Percentiles rank a stretch among this genome's conserved stretches.
Evolutionary conservation across 2,888 invertebrate genomes (phyloP).

Genomic region (Rhynchonema sp.): DNA sequence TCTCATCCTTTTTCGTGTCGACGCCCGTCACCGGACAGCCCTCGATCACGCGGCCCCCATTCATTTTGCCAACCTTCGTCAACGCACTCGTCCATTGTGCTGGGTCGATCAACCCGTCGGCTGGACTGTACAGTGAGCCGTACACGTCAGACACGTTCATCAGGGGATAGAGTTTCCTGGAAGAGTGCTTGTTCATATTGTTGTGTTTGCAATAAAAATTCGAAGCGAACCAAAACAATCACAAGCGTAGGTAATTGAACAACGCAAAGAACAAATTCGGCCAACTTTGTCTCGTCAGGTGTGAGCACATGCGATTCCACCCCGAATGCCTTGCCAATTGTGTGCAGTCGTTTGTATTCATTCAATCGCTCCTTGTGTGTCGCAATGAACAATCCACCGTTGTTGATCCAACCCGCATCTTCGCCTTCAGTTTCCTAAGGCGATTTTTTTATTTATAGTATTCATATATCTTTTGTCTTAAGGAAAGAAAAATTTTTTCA

Average conservation of each 20-base stretch:
- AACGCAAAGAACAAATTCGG: too few relatives aligned
- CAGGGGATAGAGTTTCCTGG: conserved; percentile 47
- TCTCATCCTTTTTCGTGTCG: neutral
- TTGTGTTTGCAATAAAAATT: neutral
- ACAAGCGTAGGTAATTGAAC: too few relatives aligned
- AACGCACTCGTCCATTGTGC: conserved; percentile 56
- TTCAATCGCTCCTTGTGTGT: conserved; percentile 52
- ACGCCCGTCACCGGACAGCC: conserved; percentile 44
- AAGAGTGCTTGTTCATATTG: neutral
- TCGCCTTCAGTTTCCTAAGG: conserved; percentile 41
- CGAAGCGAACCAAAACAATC: too few relatives aligned
- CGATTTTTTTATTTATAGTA: too few relatives aligned
- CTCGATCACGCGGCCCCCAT: conserved; percentile 56
- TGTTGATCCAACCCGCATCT: conserved; percentile 65
- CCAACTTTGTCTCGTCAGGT: conserved; percentile 47
- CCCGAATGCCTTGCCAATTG: conserved; percentile 53
- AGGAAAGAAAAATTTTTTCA: too few relatives aligned
- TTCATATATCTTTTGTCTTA: too few relatives aligned
- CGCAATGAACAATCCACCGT: conserved; percentile 73
- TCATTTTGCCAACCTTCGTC: conserved; percentile 45
- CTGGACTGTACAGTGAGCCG: conserved; percentile 56
- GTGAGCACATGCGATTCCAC: conserved; percentile 53
- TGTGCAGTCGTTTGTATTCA: conserved; percentile 60
- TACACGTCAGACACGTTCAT: conserved; percentile 51
- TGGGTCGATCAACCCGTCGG: conserved; percentile 66